Percentiles rank a stretch among this genome's conserved stretches.
Conservation (phyloP, 1,140 invertebrate species). For the Meloidogyne floridensis region DNA sequence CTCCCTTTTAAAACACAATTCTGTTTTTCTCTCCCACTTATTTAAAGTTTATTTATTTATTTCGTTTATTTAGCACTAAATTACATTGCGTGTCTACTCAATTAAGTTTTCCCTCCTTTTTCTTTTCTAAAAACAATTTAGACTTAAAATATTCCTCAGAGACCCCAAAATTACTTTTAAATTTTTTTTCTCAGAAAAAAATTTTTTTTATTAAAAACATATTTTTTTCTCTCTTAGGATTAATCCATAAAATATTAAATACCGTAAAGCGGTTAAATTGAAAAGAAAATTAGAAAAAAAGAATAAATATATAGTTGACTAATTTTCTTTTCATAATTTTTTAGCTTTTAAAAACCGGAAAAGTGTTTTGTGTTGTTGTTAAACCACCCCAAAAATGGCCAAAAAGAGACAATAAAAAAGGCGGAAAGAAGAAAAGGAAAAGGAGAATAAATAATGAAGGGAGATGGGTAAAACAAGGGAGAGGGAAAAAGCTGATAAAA, state of each 20-base stretch:
- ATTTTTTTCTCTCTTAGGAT: background rate
- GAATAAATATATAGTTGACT: background rate
- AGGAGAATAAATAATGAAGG: conserved; percentile 7
- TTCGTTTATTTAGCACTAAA: background rate
- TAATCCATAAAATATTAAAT: background rate
- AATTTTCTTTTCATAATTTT: background rate
- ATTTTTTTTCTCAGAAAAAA: background rate
- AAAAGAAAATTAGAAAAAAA: background rate
- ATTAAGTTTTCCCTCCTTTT: background rate
- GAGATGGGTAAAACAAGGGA: background rate
- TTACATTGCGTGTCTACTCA: background rate
- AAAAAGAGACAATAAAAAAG: background rate
- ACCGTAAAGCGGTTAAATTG: background rate
- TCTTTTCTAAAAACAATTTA: background rate
- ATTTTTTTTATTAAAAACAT: background rate
- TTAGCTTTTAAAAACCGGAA: conserved; percentile 12
- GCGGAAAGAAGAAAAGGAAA: background rate
- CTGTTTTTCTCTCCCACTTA: no score
- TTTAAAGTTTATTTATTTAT: background rate
- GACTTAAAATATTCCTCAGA: background rate
- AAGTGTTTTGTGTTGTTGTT: background rate
- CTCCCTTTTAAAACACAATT: no score
- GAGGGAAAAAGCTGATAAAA: background rate
- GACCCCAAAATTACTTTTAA: background rate
- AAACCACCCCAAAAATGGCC: background rate